Percentiles rank a stretch among this genome's conserved stretches.
These are phyloP conservation scores for Melieria crassipennis DNA, from an alignment of 2,888 invertebrate species.

Conservation along the genomic window DNA sequence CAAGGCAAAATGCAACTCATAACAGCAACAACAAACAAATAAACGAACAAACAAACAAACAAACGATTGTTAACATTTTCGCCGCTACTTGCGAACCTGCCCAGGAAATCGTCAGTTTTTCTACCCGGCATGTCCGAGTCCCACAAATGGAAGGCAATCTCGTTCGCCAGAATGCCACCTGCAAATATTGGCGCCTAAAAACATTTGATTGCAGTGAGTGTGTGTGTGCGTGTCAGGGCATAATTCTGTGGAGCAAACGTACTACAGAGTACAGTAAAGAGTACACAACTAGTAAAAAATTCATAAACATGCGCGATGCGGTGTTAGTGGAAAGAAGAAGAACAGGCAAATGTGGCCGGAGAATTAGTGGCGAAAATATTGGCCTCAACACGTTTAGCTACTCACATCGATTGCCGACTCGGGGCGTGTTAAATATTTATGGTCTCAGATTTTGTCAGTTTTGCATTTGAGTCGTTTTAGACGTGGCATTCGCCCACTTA, in stretches of 20 bases:
- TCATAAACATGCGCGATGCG: not conserved
- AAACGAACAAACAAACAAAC: constrained; percentile 26
- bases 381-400: too few relatives aligned
- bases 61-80: not conserved
- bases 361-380: too few relatives aligned
- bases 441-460: too few relatives aligned
- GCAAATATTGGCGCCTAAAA: constrained; percentile 73
- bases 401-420: too few relatives aligned
- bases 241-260: not conserved
- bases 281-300: not conserved
- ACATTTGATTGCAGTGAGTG: not conserved
- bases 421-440: too few relatives aligned
- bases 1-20: not conserved
- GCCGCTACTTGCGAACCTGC: constrained; percentile 71
- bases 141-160: constrained; percentile 80
- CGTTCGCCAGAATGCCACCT: constrained; percentile 79
- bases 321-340: too few relatives aligned
- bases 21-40: not conserved
- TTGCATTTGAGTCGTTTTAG: too few relatives aligned
- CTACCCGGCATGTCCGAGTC: constrained; percentile 85
- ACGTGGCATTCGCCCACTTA: too few relatives aligned
- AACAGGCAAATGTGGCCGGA: too few relatives aligned
- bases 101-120: constrained; percentile 83
- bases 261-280: not conserved
- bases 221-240: not conserved